A percentile compares a stretch with the other conserved stretches of the same genome.
phyloP scores from a whole-genome alignment of 2,113 vertebrate genomes.

The Herpailurus yagouaroundi region DNA sequence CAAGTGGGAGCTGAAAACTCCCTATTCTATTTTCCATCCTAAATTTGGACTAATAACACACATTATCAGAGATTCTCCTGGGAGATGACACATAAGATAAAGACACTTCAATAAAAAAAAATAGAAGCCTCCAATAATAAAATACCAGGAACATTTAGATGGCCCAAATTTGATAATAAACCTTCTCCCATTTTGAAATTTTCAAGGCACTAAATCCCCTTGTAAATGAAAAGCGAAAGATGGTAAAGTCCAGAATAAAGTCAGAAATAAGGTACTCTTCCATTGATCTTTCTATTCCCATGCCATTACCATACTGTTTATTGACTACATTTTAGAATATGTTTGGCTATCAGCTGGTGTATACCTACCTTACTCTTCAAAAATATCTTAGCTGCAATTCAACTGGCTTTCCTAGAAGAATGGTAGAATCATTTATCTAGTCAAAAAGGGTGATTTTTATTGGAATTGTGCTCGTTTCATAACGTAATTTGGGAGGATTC shows the following conservation, averaged over 20 bases:
- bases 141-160: neutral
- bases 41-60: neutral
- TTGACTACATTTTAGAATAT: neutral
- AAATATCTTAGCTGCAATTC: neutral
- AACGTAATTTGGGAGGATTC: neutral
- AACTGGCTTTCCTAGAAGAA: neutral
- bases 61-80: neutral
- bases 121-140: neutral
- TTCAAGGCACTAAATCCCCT: neutral
- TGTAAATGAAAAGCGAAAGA: slow-evolving; percentile 11
- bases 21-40: neutral
- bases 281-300: neutral
- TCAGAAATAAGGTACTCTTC: neutral
- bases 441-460: neutral
- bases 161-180: slow-evolving; percentile 13
- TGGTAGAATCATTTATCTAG: neutral
- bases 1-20: neutral
- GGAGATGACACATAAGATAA: neutral
- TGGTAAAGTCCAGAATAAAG: neutral
- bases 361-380: neutral
- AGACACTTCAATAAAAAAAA: neutral
- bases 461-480: neutral
- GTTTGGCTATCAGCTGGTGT: neutral
- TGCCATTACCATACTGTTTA: neutral
- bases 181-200: neutral